phyloP scores from a whole-genome alignment of 2,113 vertebrate genomes.

The Aldabrachelys gigantea region DNA sequence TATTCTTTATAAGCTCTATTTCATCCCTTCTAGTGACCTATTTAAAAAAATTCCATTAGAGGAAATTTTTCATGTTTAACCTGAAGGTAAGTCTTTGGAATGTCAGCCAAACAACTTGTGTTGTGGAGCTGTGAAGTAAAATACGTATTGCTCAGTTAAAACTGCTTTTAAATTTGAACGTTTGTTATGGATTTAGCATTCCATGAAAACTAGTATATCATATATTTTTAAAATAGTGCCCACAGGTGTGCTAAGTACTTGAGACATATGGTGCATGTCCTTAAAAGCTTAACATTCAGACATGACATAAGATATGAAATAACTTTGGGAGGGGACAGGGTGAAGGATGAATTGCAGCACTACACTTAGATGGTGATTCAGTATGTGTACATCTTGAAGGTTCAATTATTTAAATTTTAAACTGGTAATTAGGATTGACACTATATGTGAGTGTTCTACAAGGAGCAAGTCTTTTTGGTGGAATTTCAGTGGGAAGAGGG shows the following conservation, averaged over 20 bases:
- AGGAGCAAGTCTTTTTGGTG: background rate
- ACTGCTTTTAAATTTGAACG: background rate
- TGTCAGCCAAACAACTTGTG: background rate
- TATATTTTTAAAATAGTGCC: background rate
- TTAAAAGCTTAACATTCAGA: no score
- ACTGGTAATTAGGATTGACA: background rate
- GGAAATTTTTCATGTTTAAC: background rate
- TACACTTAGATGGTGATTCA: background rate
- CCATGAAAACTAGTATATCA: background rate
- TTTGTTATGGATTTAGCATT: background rate
- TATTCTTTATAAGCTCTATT: background rate
- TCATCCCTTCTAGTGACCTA: background rate
- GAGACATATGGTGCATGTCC: rapidly evolving
- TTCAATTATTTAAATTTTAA: background rate
- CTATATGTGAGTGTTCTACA: background rate
- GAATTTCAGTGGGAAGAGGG: background rate
- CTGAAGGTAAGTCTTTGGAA: background rate
- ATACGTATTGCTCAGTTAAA: background rate
- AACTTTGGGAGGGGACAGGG: background rate
- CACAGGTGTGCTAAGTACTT: background rate
- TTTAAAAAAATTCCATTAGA: background rate
- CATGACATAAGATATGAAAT: background rate
- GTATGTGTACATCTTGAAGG: background rate
- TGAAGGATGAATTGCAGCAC: background rate
- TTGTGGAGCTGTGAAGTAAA: background rate